phyloP scores from a whole-genome alignment of 2,888 invertebrate genomes.

The Brachyptera risi region DNA sequence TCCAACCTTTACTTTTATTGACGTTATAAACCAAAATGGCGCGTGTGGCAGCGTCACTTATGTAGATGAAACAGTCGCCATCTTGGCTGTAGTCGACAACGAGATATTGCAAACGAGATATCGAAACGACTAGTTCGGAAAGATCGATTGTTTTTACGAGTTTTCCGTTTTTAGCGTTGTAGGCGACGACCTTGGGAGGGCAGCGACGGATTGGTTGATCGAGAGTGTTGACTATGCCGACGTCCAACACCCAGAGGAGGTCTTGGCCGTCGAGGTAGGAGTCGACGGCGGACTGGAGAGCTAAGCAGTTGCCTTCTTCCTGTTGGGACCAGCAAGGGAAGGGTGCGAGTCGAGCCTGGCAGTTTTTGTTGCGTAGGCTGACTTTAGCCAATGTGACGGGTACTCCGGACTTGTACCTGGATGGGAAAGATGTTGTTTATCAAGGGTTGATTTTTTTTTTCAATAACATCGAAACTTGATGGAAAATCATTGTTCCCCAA shows the following conservation, averaged over 20 bases:
- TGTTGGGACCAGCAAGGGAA: constrained; percentile 63
- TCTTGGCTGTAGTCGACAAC: constrained; percentile 61
- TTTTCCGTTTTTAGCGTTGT: constrained; percentile 56
- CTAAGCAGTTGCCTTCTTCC: constrained; percentile 58
- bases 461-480: no score
- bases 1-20: constrained; percentile 56
- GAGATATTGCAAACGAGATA: constrained; percentile 64
- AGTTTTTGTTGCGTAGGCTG: constrained; percentile 48
- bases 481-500: no score
- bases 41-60: constrained; percentile 65
- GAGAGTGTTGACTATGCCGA: constrained; percentile 64
- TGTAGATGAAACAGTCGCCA: constrained; percentile 49
- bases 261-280: constrained; percentile 59
- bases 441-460: no score
- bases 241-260: constrained; percentile 68
- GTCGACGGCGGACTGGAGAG: constrained; percentile 66
- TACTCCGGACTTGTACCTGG: constrained; percentile 27
- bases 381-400: constrained; percentile 52
- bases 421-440: not conserved
- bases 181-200: constrained; percentile 63
- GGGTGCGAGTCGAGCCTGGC: constrained; percentile 51
- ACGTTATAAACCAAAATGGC: constrained; percentile 65
- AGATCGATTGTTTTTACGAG: constrained; percentile 57
- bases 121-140: constrained; percentile 52
- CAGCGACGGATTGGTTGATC: constrained; percentile 61